phyloP scores from a whole-genome alignment of 2,113 vertebrate species.

The Bufo gargarizans region DNA sequence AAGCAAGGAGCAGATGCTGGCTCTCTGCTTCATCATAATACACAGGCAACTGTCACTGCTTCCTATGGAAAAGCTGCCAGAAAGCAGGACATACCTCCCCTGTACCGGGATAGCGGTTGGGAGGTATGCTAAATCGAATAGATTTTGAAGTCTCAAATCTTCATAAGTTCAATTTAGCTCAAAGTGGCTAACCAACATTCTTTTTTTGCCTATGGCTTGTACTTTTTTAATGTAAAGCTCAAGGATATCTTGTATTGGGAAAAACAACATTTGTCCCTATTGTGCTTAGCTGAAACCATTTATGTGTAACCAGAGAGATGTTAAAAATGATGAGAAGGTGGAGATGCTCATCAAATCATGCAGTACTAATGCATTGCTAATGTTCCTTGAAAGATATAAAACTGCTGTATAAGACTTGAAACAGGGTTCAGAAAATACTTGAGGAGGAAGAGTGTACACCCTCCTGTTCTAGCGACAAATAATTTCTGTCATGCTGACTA shows the following conservation, averaged over 20 bases:
- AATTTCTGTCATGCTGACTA: too few species aligned
- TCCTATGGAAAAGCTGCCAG: too few species aligned
- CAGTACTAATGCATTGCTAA: not conserved
- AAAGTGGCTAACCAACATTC: too few species aligned
- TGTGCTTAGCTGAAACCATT: not conserved
- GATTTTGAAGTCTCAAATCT: not conserved
- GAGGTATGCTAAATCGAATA: too few species aligned
- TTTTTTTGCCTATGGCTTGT: not conserved
- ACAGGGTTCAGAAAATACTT: not conserved
- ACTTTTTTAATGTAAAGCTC: not conserved
- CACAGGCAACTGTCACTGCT: too few species aligned
- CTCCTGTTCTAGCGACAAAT: too few species aligned
- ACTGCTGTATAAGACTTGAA: not conserved
- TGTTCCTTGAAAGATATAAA: not conserved
- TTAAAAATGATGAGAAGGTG: not conserved
- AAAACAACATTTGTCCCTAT: not conserved
- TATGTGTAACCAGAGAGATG: not conserved
- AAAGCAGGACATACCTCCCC: too few species aligned
- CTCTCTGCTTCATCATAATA: too few species aligned
- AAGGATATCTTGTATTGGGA: not conserved
- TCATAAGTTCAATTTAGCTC: too few species aligned
- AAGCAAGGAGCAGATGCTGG: too few species aligned
- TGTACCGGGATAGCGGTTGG: too few species aligned
- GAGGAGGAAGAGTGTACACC: not conserved
- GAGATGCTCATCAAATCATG: not conserved